Evolutionary conservation across 2,113 vertebrate genomes (phyloP), one percentile per base, ranked within the genome.

Genomic region (Malurus elegans): DNA sequence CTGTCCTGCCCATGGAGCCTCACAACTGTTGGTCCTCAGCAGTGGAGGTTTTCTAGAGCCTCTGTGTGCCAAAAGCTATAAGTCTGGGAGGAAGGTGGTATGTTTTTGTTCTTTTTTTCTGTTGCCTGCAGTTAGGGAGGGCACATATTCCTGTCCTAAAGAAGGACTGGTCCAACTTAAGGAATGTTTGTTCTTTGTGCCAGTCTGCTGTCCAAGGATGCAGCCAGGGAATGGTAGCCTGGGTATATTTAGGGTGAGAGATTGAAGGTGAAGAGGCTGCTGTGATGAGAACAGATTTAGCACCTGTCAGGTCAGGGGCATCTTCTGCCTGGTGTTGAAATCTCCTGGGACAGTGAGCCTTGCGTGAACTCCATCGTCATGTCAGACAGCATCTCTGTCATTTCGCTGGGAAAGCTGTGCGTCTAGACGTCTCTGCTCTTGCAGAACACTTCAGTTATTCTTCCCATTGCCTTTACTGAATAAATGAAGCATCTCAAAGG

Each of bases 361-460:
- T 86, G 57, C 47, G 36, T 90, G 84, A 96, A 88, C 90, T 88
- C 73, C 72, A 28, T 74, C 64, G 26, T 88, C 48, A n/a, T 1
- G 69, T 96, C 93, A 92, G 76, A 47, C 79, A 81, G 57, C 65
- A 91, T 96, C 86, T 92, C 69, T 84, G 65, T 88, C 86, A 81
- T 74, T 93, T 90, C 3, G 1, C 57, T 78, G 5, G 60, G 74
- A 95, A 93, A 71, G 31, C 38, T n/a, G 24, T 64, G 20, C 75
- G 82, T 84, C 92, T 95, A 79, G 69, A 84, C 0, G 0, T 14
- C 64, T 88, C 60, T 95, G 57, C 65, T 86, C 29, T 79, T 72
- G 45, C 44, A 81, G 69, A 73, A 61, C 5, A 4, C 44, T 67
- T 67, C 1, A 8, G 48, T 83, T 95, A 78, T 74, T 80, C 86